Evolutionary conservation across 2,113 vertebrate genomes (phyloP).

Genomic region (Excalfactoria chinensis): DNA sequence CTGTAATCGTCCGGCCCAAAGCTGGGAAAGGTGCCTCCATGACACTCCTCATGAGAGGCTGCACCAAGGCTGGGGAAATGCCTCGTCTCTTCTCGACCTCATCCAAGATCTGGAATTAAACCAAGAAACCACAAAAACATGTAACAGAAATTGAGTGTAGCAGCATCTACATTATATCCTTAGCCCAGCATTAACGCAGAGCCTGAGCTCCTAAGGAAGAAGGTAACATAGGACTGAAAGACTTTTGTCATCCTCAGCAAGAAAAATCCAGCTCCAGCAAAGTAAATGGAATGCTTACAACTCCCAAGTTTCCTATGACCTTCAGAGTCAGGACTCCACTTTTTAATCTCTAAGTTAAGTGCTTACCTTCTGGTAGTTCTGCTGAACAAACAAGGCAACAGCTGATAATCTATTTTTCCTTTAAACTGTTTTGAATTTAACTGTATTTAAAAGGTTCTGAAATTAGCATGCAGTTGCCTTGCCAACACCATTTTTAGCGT

Average conservation of each 20-base stretch:
- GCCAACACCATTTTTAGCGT: background rate
- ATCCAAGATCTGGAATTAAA: conserved; percentile 88
- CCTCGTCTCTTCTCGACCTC: conserved; percentile 95
- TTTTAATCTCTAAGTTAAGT: background rate
- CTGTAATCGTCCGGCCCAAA: conserved; percentile 89
- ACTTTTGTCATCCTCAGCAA: background rate
- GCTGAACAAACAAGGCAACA: background rate
- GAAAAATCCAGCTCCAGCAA: background rate
- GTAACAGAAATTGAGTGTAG: background rate
- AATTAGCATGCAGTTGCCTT: background rate
- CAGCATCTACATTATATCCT: background rate
- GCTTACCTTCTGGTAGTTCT: background rate
- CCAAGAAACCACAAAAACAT: background rate
- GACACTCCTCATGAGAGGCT: conserved; percentile 97
- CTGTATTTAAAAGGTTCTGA: background rate
- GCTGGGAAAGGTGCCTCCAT: conserved; percentile 98
- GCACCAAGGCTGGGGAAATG: conserved; percentile 96
- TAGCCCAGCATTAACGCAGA: fast-evolving
- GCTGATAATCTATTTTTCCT: background rate
- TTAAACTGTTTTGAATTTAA: background rate
- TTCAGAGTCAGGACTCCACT: background rate
- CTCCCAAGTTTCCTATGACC: background rate
- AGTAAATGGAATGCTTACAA: background rate
- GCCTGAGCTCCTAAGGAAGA: background rate
- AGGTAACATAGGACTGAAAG: background rate